Evolutionary conservation across 2,888 invertebrate species (phyloP).

Genomic region (Melanophora roralis): DNA sequence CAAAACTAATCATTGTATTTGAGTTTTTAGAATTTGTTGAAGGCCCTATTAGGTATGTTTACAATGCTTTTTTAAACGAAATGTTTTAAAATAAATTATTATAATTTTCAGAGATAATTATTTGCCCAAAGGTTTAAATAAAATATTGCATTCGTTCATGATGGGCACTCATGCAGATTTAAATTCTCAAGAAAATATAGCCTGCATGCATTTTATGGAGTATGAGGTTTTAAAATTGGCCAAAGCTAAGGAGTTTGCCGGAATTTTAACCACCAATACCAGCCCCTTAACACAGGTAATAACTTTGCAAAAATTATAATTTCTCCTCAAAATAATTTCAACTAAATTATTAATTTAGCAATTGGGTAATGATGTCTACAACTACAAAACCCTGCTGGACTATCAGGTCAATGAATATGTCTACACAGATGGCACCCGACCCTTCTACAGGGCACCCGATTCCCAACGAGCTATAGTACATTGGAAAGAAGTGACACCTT

Average conservation of each 20-base stretch:
- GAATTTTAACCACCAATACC: constrained; percentile 91
- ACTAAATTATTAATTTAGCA: constrained; percentile 80
- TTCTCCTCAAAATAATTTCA: not conserved
- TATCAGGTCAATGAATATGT: constrained; percentile 89
- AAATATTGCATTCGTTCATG: constrained; percentile 90
- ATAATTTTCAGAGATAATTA: constrained; percentile 78
- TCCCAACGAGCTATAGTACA: constrained; percentile 87
- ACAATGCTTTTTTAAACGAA: too few relatives aligned
- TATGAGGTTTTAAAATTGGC: constrained; percentile 84
- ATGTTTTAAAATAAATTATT: not conserved
- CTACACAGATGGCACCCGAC: constrained; percentile 83
- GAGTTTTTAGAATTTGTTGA: constrained; percentile 88
- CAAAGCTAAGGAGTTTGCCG: constrained; percentile 81
- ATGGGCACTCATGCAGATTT: constrained; percentile 87
- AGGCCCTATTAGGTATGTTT: constrained; percentile 81
- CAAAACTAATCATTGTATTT: constrained; percentile 85
- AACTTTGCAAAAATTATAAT: not conserved
- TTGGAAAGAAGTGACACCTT: constrained; percentile 81
- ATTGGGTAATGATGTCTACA: constrained; percentile 87
- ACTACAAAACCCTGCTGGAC: constrained; percentile 86
- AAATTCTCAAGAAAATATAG: constrained; percentile 85
- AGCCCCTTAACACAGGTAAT: constrained; percentile 90
- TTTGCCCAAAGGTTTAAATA: constrained; percentile 82
- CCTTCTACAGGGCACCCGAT: constrained; percentile 87
- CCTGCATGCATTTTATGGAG: constrained; percentile 88